Conservation (phyloP, 2,113 vertebrate genomes). For the Hiodon alosoides region DNA sequence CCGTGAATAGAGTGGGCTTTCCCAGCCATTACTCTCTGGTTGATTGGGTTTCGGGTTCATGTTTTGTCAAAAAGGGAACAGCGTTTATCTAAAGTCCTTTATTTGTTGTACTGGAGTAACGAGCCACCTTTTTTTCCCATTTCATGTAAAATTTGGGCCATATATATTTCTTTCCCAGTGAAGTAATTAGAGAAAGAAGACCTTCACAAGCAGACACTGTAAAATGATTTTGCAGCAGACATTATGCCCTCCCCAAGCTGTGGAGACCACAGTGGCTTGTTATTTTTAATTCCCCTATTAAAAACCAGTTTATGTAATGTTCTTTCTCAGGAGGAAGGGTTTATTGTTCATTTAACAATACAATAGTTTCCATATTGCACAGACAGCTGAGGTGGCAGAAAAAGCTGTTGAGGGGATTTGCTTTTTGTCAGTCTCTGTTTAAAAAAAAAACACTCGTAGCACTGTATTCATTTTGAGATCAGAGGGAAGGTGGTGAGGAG, state of each 20-base stretch:
- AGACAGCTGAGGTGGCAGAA: background rate
- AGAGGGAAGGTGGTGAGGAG: background rate
- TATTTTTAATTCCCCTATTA: too few relatives aligned
- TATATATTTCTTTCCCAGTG: background rate
- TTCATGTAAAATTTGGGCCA: too few relatives aligned
- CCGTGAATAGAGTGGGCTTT: too few relatives aligned
- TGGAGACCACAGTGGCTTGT: too few relatives aligned
- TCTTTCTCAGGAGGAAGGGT: too few relatives aligned
- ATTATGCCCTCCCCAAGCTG: too few relatives aligned
- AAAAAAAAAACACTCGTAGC: background rate
- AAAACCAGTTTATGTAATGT: too few relatives aligned
- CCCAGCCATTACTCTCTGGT: too few relatives aligned
- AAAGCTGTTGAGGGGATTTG: constrained; percentile 1
- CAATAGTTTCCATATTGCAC: constrained; percentile 9
- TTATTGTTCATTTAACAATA: background rate
- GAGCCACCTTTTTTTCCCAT: background rate
- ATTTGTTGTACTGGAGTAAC: background rate
- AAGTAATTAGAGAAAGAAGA: background rate
- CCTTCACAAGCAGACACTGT: background rate
- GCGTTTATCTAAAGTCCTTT: background rate
- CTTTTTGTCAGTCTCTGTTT: constrained; percentile 1
- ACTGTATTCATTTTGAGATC: constrained; percentile 9
- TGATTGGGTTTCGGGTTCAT: too few relatives aligned
- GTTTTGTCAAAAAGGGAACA: too few relatives aligned
- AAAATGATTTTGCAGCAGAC: background rate